Evolutionary conservation across 2,888 invertebrate species (phyloP).

Genomic region (Dryadula phaetusa): DNA sequence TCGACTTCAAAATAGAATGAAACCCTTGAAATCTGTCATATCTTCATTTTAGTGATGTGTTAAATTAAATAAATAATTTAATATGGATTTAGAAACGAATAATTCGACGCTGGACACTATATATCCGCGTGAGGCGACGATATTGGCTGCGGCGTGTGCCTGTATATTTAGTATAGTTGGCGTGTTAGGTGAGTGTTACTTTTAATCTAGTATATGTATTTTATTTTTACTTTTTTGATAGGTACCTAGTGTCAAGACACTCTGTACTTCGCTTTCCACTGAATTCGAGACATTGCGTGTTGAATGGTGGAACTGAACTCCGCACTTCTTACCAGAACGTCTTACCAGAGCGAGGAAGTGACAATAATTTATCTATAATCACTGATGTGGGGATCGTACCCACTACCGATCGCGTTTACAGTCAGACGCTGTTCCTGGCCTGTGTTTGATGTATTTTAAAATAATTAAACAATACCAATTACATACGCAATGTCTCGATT

Average conservation of each 20-base stretch:
- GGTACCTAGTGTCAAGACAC: no score
- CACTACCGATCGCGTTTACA: no score
- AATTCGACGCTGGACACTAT: conserved; percentile 58
- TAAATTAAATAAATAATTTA: conserved; percentile 51
- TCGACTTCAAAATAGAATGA: not conserved
- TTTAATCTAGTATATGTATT: no score
- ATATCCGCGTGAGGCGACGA: conserved; percentile 90
- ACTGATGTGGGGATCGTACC: no score
- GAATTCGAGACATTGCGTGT: not conserved
- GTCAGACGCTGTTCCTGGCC: no score
- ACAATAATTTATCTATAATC: no score
- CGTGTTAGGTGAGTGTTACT: conserved; percentile 87
- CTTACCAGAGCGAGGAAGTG: no score
- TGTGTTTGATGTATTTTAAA: no score
- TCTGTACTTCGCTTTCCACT: not conserved
- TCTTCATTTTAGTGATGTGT: conserved; percentile 49
- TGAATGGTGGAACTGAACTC: not conserved
- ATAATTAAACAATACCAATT: no score
- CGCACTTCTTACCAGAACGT: no score
- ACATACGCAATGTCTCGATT: no score
- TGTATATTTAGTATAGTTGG: conserved; percentile 91
- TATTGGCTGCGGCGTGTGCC: conserved; percentile 91
- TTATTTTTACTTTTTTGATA: no score
- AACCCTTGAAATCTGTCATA: conserved; percentile 10
- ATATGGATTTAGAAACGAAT: conserved; percentile 57